Base-by-base conservation (phyloP, 2,888 invertebrate species). In the Cataglyphis rosenhaueri region DNA sequence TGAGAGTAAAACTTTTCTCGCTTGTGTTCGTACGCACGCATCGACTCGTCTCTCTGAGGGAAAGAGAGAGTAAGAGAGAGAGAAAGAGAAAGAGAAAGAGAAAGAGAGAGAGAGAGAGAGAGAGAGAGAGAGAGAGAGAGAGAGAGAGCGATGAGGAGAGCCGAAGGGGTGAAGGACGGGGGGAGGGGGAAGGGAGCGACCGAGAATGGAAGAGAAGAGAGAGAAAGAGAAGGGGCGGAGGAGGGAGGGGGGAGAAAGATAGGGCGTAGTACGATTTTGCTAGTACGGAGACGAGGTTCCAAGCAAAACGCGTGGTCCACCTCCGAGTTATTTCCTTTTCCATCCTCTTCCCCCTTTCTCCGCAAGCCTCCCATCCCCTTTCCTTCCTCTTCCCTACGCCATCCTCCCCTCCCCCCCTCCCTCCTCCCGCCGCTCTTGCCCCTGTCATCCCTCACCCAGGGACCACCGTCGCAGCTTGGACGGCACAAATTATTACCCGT, bases 1-100 rank as follows among this genome's bases (percentile, higher is more conserved):
- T 94, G 92, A 93, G 93, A 91, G 91, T 94, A 94, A 94, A 94
- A 94, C 91, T 94, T 94, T 94, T 94, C 93, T 91, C 86, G 91
- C 85, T 89, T 93, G 94, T 94, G 92, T 93, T 88, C 85, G 92
- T 92, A 90, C 91, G 87, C 90, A 92, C 92, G 92, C 92, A 92
- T 92, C 91, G 92, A 92, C 92, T 92, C 89, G 89, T 87, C 85
- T 90, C 87, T 85, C 81, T 83, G 85, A 83, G 86, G 88, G 84
- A 87, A 84, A 86, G 86, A 85, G 65, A 73, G 75, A 68, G 71
- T 2, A 29, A 29, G 86, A 89, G 84, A 87, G 85, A 86, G 86
- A 85, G 59, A 57, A 65, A 73, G 75, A 68, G 71, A 64, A 64
- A 62, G 62, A 52, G 71, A 76, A 59, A 68, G 57, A 55, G 79